phyloP scores from a whole-genome alignment of 53 echinoderm and acorn worm species.

The Glandiceps talaboti region DNA sequence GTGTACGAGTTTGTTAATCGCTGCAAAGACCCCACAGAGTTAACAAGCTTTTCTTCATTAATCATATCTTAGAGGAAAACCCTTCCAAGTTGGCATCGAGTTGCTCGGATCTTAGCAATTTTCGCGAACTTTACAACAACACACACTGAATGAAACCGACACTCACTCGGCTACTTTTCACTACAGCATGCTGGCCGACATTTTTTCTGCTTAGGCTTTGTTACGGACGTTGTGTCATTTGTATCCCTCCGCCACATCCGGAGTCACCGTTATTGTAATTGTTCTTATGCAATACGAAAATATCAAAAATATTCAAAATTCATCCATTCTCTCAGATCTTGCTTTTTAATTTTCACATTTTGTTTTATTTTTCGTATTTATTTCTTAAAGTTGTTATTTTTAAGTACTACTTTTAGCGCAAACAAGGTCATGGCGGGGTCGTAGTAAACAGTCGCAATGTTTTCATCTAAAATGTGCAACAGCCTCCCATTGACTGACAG shows the following conservation, averaged over 20 bases:
- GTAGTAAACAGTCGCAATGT: background rate
- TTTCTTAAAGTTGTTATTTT: no score
- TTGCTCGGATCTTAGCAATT: background rate
- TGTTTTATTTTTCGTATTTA: no score
- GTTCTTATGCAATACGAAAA: no score
- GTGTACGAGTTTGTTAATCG: background rate
- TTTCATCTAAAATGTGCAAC: background rate
- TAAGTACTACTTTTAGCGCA: background rate
- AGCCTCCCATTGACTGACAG: conserved; percentile 1
- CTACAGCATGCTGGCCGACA: background rate
- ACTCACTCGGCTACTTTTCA: background rate
- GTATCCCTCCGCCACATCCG: background rate
- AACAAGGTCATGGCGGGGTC: background rate
- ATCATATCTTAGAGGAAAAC: background rate
- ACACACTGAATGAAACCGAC: background rate
- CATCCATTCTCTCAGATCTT: no score
- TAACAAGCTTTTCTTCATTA: background rate
- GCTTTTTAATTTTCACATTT: no score
- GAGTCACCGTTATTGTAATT: no score
- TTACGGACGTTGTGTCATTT: background rate
- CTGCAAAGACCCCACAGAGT: background rate
- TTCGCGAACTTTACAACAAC: background rate
- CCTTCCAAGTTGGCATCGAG: background rate
- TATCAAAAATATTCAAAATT: no score
- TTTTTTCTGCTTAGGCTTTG: background rate